These are phyloP conservation scores for Episyrphus balteatus DNA, from an alignment of 1,140 invertebrate species.

Conservation along the genomic window DNA sequence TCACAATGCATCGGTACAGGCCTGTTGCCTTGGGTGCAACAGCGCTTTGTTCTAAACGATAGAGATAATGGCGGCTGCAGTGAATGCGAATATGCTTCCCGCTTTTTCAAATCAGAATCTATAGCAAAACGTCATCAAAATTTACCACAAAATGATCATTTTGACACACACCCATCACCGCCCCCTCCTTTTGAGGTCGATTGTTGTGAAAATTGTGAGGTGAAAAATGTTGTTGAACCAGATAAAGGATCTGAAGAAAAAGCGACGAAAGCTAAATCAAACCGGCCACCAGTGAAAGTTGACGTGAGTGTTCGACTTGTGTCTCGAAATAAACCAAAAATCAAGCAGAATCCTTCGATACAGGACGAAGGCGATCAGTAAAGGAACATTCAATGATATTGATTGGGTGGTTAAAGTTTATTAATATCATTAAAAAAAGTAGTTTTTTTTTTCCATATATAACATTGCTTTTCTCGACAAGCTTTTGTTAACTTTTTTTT, in stretches of 20 bases:
- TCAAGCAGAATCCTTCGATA: slow-evolving; percentile 26
- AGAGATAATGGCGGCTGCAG: slow-evolving; percentile 14
- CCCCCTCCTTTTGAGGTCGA: no score
- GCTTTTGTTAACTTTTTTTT: neutral
- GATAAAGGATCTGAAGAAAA: neutral
- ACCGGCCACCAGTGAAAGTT: slow-evolving; percentile 48
- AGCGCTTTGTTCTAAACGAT: slow-evolving; percentile 34
- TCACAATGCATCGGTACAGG: slow-evolving; percentile 18
- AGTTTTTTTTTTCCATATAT: no score
- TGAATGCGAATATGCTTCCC: slow-evolving; percentile 5
- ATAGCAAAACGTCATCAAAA: neutral
- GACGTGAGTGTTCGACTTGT: slow-evolving; percentile 68
- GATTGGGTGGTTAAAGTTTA: slow-evolving; percentile 25
- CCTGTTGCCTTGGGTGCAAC: slow-evolving; percentile 35
- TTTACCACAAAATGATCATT: neutral
- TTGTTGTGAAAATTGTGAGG: no score
- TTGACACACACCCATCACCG: neutral
- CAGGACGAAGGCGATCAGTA: neutral
- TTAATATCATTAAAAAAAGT: neutral
- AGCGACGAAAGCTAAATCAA: slow-evolving; percentile 1
- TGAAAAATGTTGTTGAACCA: no score
- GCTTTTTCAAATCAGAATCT: neutral
- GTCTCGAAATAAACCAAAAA: slow-evolving; percentile 44
- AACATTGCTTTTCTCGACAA: neutral
- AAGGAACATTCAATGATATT: no score